A percentile compares a stretch with the other conserved stretches of the same genome.
phyloP scores from a whole-genome alignment of 2,888 invertebrate genomes.

The Zaprionus bogoriensis region DNA sequence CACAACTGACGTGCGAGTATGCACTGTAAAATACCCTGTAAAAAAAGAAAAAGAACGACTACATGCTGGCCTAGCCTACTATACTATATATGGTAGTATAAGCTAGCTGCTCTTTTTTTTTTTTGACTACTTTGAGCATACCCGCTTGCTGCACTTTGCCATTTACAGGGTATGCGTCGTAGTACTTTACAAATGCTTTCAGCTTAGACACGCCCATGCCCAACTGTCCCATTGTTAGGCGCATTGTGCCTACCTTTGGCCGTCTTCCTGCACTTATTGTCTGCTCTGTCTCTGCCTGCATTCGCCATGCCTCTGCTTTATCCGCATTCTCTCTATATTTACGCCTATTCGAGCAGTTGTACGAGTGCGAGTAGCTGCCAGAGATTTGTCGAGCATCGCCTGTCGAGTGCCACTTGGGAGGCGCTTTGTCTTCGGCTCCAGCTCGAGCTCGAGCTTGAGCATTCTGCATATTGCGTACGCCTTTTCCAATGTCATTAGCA shows the following conservation, averaged over 20 bases:
- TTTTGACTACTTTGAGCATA: not conserved
- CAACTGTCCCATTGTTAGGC: conserved; percentile 50
- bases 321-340: conserved; percentile 40
- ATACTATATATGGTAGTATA: too few relatives aligned
- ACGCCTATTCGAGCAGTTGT: conserved; percentile 40
- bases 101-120: too few relatives aligned
- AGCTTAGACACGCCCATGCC: conserved; percentile 63
- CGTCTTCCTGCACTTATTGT: not conserved
- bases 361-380: conserved; percentile 18
- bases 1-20: not conserved
- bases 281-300: conserved; percentile 2
- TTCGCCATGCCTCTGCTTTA: conserved; percentile 23
- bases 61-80: not conserved
- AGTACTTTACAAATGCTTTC: conserved; percentile 43
- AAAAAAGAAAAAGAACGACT: not conserved
- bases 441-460: too few relatives aligned
- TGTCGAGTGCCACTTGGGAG: conserved; percentile 40
- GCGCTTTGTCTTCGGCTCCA: conserved; percentile 50
- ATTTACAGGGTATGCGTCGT: conserved; percentile 18
- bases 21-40: conserved; percentile 1
- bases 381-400: conserved; percentile 65
- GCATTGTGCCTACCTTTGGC: conserved; percentile 22
- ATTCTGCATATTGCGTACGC: conserved; percentile 45
- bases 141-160: not conserved
- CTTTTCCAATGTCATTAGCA: conserved; percentile 73